Conservation (phyloP, 2,113 vertebrate genomes). For the Brachirus orientalis region DNA sequence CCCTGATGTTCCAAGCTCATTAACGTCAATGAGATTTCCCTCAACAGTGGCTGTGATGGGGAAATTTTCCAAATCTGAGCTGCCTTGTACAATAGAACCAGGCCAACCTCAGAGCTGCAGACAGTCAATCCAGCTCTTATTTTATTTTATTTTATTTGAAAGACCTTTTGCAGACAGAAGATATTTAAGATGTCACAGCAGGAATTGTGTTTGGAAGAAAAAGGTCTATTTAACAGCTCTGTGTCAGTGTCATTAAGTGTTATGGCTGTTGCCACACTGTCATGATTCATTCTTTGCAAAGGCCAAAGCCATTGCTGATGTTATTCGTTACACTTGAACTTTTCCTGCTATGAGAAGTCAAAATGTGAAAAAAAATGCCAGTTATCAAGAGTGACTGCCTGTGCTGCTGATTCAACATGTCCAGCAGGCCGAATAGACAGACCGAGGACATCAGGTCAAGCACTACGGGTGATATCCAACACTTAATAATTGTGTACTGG, state of each 20-base stretch:
- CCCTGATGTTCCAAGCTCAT: conserved; percentile 53
- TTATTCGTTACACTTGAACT: neutral
- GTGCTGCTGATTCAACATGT: neutral
- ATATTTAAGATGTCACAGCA: neutral
- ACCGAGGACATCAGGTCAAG: neutral
- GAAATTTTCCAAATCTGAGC: conserved; percentile 7
- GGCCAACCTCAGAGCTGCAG: conserved; percentile 5
- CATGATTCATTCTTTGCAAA: no score
- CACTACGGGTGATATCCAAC: no score
- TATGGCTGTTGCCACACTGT: no score
- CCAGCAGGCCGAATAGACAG: neutral
- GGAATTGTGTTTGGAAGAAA: neutral
- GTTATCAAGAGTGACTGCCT: neutral
- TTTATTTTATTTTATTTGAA: neutral
- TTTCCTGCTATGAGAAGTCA: no score
- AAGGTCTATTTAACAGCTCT: neutral
- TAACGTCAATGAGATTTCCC: conserved; percentile 64
- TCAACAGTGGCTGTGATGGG: neutral
- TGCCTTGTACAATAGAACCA: neutral
- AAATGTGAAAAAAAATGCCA: neutral
- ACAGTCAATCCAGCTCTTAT: conserved; percentile 11
- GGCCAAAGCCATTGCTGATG: neutral
- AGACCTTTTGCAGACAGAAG: neutral
- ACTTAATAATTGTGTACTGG: no score
- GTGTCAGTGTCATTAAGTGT: no score